Conservation (phyloP, 2,113 vertebrate species). For the Thomomys bottae region DNA sequence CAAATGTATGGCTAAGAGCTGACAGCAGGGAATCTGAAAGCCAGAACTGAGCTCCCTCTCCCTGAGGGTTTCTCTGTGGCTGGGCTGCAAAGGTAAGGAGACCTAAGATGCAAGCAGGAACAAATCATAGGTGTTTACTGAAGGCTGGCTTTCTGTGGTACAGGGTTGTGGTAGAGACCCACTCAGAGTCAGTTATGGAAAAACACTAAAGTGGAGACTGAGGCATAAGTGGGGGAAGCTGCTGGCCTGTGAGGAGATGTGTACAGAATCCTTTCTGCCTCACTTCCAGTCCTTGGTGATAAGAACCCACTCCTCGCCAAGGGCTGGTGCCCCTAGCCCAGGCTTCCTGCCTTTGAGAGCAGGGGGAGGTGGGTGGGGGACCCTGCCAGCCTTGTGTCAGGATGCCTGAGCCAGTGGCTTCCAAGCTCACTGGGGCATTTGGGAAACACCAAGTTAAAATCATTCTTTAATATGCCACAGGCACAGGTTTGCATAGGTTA, state of each 20-base stretch:
- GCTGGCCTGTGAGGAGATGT: not conserved
- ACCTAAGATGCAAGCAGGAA: not conserved
- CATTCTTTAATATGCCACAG: not conserved
- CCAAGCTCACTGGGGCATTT: not conserved
- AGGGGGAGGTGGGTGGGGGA: no score
- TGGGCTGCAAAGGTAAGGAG: not conserved
- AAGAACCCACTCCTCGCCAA: not conserved
- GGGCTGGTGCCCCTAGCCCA: not conserved
- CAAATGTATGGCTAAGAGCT: not conserved
- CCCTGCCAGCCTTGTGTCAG: not conserved
- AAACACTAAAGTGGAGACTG: not conserved
- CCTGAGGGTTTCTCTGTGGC: not conserved
- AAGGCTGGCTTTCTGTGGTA: not conserved
- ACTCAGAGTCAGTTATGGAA: not conserved
- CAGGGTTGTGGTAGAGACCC: not conserved
- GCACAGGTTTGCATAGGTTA: not conserved
- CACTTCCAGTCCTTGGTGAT: slow-evolving; percentile 4
- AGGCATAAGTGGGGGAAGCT: not conserved
- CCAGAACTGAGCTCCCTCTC: not conserved
- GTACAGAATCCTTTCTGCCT: not conserved
- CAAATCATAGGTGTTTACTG: not conserved
- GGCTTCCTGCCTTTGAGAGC: not conserved
- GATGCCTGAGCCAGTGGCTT: not conserved
- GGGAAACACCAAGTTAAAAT: not conserved
- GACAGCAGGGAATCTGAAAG: not conserved